Evolutionary conservation across 2,888 invertebrate species (phyloP).

Genomic region (Drosophila subsilvestris): DNA sequence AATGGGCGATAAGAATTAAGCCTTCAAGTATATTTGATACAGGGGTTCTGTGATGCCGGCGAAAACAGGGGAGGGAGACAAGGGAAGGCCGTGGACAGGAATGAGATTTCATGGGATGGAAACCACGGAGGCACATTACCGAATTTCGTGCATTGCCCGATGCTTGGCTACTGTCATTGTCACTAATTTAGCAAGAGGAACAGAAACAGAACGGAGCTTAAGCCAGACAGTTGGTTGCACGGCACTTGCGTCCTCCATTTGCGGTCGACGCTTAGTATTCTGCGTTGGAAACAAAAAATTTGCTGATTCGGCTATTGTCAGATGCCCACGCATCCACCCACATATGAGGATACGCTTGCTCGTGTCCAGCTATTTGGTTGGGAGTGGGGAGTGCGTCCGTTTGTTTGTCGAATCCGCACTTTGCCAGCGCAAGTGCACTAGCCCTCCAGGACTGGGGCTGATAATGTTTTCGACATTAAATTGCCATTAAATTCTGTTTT

Average conservation of each 20-base stretch:
- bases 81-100: background rate
- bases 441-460: constrained; percentile 34
- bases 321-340: constrained; percentile 11
- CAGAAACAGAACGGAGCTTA: constrained; percentile 33
- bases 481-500: constrained; percentile 74
- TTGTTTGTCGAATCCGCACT: constrained; percentile 52
- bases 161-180: constrained; percentile 38
- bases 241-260: constrained; percentile 21
- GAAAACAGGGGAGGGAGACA: background rate
- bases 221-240: constrained; percentile 44
- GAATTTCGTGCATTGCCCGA: constrained; percentile 40
- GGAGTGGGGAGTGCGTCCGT: constrained; percentile 10
- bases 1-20: constrained; percentile 68
- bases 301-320: constrained; percentile 27
- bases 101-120: background rate
- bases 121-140: constrained; percentile 29
- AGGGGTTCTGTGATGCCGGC: background rate
- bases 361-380: constrained; percentile 10
- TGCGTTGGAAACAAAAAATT: constrained; percentile 6
- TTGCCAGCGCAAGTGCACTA: constrained; percentile 12
- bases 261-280: constrained; percentile 14
- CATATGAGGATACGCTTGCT: background rate
- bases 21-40: constrained; percentile 62
- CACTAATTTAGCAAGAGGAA: constrained; percentile 55
- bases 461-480: constrained; percentile 75